Evolutionary conservation across 1,140 invertebrate species (phyloP), one percentile per base, ranked within the genome.

Genomic region (Scaptomyza graminum): DNA sequence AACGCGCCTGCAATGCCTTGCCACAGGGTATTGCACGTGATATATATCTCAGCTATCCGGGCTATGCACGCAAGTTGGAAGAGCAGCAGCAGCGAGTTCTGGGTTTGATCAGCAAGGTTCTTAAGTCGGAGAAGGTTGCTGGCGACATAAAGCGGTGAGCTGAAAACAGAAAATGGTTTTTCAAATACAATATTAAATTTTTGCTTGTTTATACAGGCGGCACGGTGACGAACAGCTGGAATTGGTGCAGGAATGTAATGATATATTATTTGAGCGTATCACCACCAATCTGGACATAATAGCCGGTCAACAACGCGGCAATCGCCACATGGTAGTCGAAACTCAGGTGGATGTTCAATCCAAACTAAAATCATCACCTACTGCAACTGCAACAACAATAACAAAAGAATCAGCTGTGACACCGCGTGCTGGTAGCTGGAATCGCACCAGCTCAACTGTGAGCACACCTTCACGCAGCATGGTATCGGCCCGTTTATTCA

Each of bases 241-340:
- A 74, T 91, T 96, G 43, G 74, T 97, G 8, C 92, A 95, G 28
- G 96, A 97, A 81, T 94, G 94, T 9, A 97, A 97, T 92, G 96
- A 97, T 91, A 93, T 94, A 25, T 93, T 97, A n/a, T 91, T 97
- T n/a, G 96, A 97, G 87, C 93, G 94, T 90, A 95, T 96, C 37
- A 96, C 96, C 84, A 94, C 94, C 88, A 92, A 92, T 71, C 93
- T 97, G 77, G 96, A 97, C 91, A 94, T 95, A 84, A 94, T 95
- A 37, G 93, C 93, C 83, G 96, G 96, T 0, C 54, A 65, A 12
- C 62, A 76, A n/a, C 51, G 75, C 13, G 92, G 95, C 15, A 93
- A 93, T 63, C 94, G 94, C 68, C 93, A 94, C 67, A 74, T 93
- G 52, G 93, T 94, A 77, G 55, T 87, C 15, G 82, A 87, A 56